Conservation (phyloP, 2,888 invertebrate genomes). For the Pyrrhosoma nymphula region DNA sequence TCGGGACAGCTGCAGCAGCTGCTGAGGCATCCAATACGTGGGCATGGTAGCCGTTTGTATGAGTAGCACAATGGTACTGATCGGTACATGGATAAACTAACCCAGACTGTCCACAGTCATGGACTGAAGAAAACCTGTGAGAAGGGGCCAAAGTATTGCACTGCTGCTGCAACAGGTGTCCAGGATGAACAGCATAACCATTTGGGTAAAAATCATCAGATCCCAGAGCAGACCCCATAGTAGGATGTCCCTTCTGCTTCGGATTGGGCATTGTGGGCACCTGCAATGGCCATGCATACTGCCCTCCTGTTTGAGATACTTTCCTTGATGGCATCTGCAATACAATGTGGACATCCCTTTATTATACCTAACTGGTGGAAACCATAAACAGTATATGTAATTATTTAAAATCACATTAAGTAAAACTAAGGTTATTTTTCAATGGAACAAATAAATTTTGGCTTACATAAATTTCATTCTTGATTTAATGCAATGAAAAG, state of each 20-base stretch:
- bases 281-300: slow-evolving; percentile 48
- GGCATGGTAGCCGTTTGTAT: slow-evolving; percentile 51
- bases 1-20: slow-evolving; percentile 80
- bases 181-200: slow-evolving; percentile 57
- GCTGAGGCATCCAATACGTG: slow-evolving; percentile 50
- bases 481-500: too few species aligned
- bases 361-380: neutral
- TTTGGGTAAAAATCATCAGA: slow-evolving; percentile 67
- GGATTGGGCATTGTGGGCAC: neutral
- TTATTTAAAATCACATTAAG: too few species aligned
- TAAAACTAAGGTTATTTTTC: too few species aligned
- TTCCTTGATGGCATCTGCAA: slow-evolving; percentile 53
- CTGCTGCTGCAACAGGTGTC: slow-evolving; percentile 55
- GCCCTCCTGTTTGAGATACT: slow-evolving; percentile 18
- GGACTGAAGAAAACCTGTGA: slow-evolving; percentile 34
- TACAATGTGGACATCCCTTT: neutral
- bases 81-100: slow-evolving; percentile 49
- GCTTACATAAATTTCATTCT: too few species aligned
- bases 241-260: slow-evolving; percentile 9
- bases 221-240: slow-evolving; percentile 43
- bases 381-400: neutral
- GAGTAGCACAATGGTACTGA: slow-evolving; percentile 52
- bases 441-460: too few species aligned
- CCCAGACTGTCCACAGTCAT: slow-evolving; percentile 47
- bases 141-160: slow-evolving; percentile 41